A percentile compares a stretch with the other conserved stretches of the same genome.
Conservation (phyloP, 2,888 invertebrate genomes). For the Agrenia bidenticulata region DNA sequence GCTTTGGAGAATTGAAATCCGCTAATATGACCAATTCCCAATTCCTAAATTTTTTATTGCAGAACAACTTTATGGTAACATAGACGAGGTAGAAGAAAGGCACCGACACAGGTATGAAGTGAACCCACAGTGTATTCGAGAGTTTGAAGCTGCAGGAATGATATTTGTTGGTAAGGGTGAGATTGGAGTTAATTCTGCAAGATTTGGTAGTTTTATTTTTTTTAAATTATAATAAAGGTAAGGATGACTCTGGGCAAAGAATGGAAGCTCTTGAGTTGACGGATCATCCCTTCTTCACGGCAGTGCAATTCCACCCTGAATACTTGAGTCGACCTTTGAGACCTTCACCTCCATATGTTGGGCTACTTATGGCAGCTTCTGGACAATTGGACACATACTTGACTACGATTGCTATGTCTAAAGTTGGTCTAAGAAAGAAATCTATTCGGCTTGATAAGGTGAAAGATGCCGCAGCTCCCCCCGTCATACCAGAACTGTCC, state of each 20-base stretch:
- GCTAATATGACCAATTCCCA: too few species aligned
- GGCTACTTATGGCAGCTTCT: constrained; percentile 85
- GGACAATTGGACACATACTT: too few species aligned
- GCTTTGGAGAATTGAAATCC: too few species aligned
- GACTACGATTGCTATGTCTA: too few species aligned
- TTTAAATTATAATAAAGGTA: too few species aligned
- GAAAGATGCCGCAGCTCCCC: too few species aligned
- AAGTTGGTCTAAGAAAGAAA: too few species aligned
- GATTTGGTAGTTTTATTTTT: constrained; percentile 51
- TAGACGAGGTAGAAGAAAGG: constrained; percentile 81
- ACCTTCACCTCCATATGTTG: constrained; percentile 94
- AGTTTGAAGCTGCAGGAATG: constrained; percentile 78
- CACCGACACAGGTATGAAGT: constrained; percentile 98
- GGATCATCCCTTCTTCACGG: constrained; percentile 88
- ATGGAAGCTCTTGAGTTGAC: constrained; percentile 90
- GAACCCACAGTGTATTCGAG: constrained; percentile 79
- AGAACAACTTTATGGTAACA: constrained; percentile 76
- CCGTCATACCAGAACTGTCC: too few species aligned
- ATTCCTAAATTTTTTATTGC: constrained; percentile 22
- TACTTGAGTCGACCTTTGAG: constrained; percentile 87
- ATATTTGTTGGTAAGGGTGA: constrained; percentile 72
- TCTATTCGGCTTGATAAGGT: too few species aligned
- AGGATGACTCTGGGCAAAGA: constrained; percentile 75
- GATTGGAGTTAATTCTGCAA: not conserved
- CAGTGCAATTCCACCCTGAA: constrained; percentile 97